Conservation (phyloP, 2,797 vertebrate species). For the Microcaecilia unicolor region DNA sequence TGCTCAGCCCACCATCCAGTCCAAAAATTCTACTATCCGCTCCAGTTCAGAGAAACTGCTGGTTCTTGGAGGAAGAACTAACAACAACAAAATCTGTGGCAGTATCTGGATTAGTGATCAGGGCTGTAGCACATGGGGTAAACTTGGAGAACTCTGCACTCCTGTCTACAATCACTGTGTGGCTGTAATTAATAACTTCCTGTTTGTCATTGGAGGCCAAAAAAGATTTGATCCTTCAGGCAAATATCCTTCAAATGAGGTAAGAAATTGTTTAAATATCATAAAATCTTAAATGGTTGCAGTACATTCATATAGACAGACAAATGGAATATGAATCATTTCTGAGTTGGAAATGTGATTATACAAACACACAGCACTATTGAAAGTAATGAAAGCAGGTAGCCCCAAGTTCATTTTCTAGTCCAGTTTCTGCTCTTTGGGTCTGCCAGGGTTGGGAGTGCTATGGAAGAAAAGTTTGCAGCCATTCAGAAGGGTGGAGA, state of each 20-base stretch:
- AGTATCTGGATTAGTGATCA: slow-evolving; percentile 30
- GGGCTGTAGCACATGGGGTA: slow-evolving; percentile 18
- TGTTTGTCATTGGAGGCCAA: slow-evolving; percentile 44
- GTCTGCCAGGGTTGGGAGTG: too few species aligned
- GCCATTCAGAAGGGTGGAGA: too few species aligned
- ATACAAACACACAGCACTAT: too few species aligned
- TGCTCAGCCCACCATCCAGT: slow-evolving; percentile 20
- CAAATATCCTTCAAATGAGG: slow-evolving; percentile 39
- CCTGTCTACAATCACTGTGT: slow-evolving; percentile 44
- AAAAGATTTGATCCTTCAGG: slow-evolving; percentile 31
- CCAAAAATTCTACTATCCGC: neutral
- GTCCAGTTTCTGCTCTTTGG: too few species aligned
- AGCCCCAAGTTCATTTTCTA: too few species aligned
- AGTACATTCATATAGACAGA: too few species aligned
- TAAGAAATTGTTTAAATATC: too few species aligned
- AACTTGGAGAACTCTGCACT: slow-evolving; percentile 14
- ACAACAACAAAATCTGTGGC: neutral
- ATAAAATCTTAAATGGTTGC: too few species aligned
- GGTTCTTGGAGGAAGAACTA: slow-evolving; percentile 21
- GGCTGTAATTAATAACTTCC: slow-evolving; percentile 19
- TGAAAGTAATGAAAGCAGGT: too few species aligned
- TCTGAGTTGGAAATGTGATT: too few species aligned
- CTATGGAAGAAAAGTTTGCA: too few species aligned
- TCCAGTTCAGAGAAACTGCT: neutral
- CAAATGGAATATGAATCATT: too few species aligned